Evolutionary conservation across 2,888 invertebrate genomes (phyloP), one percentile per base, ranked within the genome.

Genomic region (Tetranychus piercei): DNA sequence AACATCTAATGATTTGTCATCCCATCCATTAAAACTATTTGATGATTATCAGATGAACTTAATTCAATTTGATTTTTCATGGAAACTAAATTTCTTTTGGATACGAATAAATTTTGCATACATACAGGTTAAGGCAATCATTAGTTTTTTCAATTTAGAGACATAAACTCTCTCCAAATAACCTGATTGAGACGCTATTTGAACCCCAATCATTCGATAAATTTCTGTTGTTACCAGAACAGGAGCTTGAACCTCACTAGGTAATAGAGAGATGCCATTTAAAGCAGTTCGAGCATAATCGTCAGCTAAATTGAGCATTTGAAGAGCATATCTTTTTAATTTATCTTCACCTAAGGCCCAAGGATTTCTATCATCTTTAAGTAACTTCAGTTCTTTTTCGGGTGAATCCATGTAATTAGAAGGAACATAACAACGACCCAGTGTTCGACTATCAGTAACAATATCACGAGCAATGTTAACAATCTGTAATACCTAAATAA

Each of bases 221-320:
- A 71, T 45, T 44, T 71, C 18, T 44, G 71, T 71, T 15, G 71
- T 45, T 18, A 34, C 71, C 18, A 71, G 34, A 71, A 71, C 71
- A 43, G 71, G 71, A 71, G 44, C 71, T 43, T 71, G 71, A 43
- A 44, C 44, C 20, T 71, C 71, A 44, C 11, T n/a, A 11, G 71
- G 71, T 44, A 71, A 44, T 20, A 71, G 15, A 20, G 71, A 15
- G 0, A 71, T 34, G 6, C 71, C 71, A 44, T 43, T 20, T 9
- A 71, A 44, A 18, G 71, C 71, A 6, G n/a, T 23, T 11, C 15
- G 9, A 15, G 44, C 44, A 15, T 44, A 71, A 23, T 43, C 20
- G 34, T 71, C 71, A 43, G 71, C 71, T n/a, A 71, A 34, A 71
- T 45, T n/a, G 11, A 71, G 43, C 71, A 71, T 71, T 43, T 44